Evolutionary conservation across 2,888 invertebrate genomes (phyloP), one percentile per base, ranked within the genome.

Genomic region (Sesia bembeciformis): DNA sequence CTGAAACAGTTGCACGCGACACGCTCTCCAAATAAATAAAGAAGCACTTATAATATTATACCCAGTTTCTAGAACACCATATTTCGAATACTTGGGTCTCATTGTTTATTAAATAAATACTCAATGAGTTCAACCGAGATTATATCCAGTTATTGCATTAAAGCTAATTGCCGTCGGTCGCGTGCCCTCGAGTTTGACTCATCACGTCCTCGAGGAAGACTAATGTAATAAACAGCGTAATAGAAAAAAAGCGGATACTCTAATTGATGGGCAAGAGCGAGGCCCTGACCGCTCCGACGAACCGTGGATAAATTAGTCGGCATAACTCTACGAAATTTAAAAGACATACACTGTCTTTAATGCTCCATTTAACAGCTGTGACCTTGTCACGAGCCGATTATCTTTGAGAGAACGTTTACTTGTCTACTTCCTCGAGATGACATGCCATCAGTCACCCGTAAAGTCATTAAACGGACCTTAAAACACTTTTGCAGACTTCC

Each of bases 201-300:
- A 77, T 76, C 74, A 69, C 68, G 71, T 74, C 73, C 67, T 68
- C 70, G 68, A 75, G 73, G 73, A 78, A 72, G 70, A 74, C 72
- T 81, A 82, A 84, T 83, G 77, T 78, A 84, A 84, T 84, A 80
- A 85, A 73, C 76, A 74, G 72, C 68, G 66, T 68, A 75, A 74
- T 76, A 79, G 76, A 84, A 84, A 85, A 74, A 85, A 84, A 80
- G 77, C 88, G 88, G 87, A 88, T 81, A 84, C 77, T 75, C 74
- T 86, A 85, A 89, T 87, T 88, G 74, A 82, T 79, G 78, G 76
- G 65, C 77, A 72, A 70, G 76, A 76, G 66, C 77, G 72, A 70
- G 76, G 75, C 76, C 82, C 73, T 79, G 84, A 81, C 84, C 80
- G 72, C 69, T 62, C 59, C 64, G 65, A 69, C 67, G 65, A 65